Conservation (phyloP, 2,888 invertebrate species). For the Erebia palarica region DNA sequence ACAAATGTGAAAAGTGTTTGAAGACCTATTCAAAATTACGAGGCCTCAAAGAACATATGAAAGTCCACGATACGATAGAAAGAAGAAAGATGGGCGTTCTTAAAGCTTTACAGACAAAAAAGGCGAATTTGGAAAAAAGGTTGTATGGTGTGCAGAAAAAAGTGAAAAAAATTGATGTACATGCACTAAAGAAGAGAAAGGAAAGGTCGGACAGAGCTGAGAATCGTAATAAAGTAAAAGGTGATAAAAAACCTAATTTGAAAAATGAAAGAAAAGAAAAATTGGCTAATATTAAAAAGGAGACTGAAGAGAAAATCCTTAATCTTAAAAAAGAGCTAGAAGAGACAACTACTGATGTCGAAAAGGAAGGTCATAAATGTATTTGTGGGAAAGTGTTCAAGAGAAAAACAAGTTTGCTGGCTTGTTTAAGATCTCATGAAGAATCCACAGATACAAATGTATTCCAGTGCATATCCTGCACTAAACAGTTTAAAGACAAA, state of each 20-base stretch:
- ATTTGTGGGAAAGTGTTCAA: constrained; percentile 67
- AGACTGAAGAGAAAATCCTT: constrained; percentile 29
- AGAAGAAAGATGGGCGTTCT: constrained; percentile 57
- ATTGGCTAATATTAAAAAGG: constrained; percentile 27
- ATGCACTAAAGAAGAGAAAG: constrained; percentile 29
- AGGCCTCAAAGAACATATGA: constrained; percentile 55
- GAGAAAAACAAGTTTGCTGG: constrained; percentile 68
- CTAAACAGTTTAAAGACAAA: constrained; percentile 64
- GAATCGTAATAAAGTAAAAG: constrained; percentile 50
- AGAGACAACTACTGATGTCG: constrained; percentile 30
- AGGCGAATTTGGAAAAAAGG: constrained; percentile 52
- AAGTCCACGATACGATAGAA: constrained; percentile 64
- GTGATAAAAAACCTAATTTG: constrained; percentile 27
- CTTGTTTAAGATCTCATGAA: constrained; percentile 68
- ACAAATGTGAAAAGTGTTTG: constrained; percentile 53
- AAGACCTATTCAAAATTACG: constrained; percentile 52
- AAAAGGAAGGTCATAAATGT: constrained; percentile 67
- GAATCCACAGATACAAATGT: constrained; percentile 49
- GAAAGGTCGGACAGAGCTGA: constrained; percentile 45
- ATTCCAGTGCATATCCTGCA: constrained; percentile 62
- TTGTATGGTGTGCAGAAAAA: constrained; percentile 39
- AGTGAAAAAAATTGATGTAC: constrained; percentile 33
- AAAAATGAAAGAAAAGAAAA: constrained; percentile 36
- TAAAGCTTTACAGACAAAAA: constrained; percentile 56
- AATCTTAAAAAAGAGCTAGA: constrained; percentile 31